phyloP scores from a whole-genome alignment of 64 coral and sea anemone genomes.

The Actinia tenebrosa region DNA sequence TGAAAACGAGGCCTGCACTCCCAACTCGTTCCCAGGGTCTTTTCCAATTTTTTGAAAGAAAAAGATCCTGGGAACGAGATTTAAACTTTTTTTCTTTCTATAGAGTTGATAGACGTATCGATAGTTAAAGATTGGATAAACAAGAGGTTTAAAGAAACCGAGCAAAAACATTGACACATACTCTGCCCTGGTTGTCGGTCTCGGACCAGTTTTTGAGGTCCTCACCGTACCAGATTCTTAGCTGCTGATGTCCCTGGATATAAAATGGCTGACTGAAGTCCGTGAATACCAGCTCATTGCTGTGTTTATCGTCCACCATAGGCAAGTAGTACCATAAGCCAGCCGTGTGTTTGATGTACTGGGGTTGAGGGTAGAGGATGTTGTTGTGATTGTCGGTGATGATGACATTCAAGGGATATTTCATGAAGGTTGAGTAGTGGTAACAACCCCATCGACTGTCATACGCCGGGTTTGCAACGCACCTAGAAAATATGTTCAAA shows the following conservation, averaged over 20 bases:
- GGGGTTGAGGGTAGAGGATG: conserved; percentile 43
- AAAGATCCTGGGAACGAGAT: too few species aligned
- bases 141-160: conserved; percentile 18
- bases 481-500: conserved; percentile 22
- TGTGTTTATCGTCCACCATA: conserved; percentile 49
- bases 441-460: conserved; percentile 80
- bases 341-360: conserved; percentile 15
- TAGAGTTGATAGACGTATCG: too few species aligned
- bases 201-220: conserved; percentile 49
- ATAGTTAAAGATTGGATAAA: not conserved
- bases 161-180: conserved; percentile 62
- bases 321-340: conserved; percentile 77
- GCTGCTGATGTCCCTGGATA: conserved; percentile 1
- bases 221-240: conserved; percentile 80
- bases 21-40: too few species aligned
- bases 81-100: too few species aligned
- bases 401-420: conserved; percentile 49
- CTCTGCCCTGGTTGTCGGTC: conserved; percentile 59
- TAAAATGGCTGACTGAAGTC: conserved; percentile 59
- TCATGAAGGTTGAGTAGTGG: conserved; percentile 24
- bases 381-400: conserved; percentile 55
- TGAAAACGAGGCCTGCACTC: too few species aligned
- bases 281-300: conserved; percentile 52
- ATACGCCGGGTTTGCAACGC: conserved; percentile 28
- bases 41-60: too few species aligned